A percentile compares a stretch with the other conserved stretches of the same genome.
Conservation (phyloP, 2,888 invertebrate species). For the Allacma fusca region DNA sequence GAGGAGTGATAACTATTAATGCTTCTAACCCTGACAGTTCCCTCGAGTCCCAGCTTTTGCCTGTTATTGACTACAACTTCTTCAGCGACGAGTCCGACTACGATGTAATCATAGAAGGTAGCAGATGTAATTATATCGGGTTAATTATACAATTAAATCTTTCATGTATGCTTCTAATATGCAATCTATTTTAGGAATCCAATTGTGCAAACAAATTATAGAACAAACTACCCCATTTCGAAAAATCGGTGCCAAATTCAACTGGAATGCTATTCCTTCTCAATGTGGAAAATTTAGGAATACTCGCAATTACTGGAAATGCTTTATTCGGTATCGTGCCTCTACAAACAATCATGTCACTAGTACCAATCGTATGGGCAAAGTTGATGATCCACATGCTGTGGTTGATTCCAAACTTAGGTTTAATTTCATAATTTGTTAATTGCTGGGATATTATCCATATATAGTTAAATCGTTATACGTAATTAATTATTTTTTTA, state of each 20-base stretch:
- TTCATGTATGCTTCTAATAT: background rate
- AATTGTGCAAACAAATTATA: constrained; percentile 1
- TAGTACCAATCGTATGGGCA: constrained; percentile 17
- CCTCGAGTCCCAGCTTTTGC: background rate
- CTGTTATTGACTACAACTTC: constrained; percentile 29
- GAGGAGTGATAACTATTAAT: constrained; percentile 19
- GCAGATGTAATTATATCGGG: too few relatives aligned
- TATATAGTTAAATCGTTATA: too few relatives aligned
- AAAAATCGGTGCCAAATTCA: constrained; percentile 10
- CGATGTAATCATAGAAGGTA: constrained; percentile 23
- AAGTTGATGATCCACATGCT: constrained; percentile 3
- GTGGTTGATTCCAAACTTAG: constrained; percentile 25
- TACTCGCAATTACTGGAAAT: constrained; percentile 17
- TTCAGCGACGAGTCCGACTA: constrained; percentile 23
- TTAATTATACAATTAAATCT: background rate
- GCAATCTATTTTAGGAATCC: background rate
- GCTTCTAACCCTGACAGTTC: background rate
- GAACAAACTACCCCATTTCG: constrained; percentile 11
- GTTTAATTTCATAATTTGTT: constrained; percentile 1
- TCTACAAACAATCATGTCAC: constrained; percentile 1
- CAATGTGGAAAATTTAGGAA: background rate
- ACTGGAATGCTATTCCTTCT: background rate
- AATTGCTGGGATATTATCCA: too few relatives aligned
- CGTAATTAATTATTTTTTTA: too few relatives aligned
- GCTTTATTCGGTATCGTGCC: background rate